phyloP scores from a whole-genome alignment of 2,797 vertebrate genomes.

The Syndactyla subalaris region DNA sequence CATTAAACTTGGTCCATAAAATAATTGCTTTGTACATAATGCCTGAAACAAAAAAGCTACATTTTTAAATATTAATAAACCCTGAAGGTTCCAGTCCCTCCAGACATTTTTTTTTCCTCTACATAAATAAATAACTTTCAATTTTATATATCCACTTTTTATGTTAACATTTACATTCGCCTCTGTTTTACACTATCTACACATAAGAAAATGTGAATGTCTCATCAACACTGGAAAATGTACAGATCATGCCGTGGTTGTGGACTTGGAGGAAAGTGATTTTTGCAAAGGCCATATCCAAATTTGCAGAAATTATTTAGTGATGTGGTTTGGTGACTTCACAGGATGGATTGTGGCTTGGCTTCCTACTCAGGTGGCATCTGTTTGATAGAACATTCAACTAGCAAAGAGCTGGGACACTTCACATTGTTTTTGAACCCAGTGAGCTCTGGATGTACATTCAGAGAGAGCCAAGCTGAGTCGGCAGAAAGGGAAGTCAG shows the following conservation, averaged over 20 bases:
- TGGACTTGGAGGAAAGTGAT: conserved; percentile 67
- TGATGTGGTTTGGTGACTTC: conserved; percentile 1
- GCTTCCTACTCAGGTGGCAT: conserved; percentile 42
- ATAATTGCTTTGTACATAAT: conserved; percentile 79
- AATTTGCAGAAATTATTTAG: conserved; percentile 13
- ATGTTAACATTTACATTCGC: conserved; percentile 81
- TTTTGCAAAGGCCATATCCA: conserved; percentile 72
- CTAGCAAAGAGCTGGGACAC: background rate
- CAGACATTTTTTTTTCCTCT: conserved; percentile 72
- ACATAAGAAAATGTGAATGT: conserved; percentile 71
- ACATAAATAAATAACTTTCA: conserved; percentile 91
- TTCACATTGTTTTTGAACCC: background rate
- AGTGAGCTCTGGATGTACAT: conserved; percentile 29
- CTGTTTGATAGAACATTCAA: background rate
- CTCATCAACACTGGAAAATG: conserved; percentile 14
- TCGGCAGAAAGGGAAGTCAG: conserved; percentile 52
- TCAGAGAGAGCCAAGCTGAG: conserved; percentile 24
- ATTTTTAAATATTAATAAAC: conserved; percentile 81
- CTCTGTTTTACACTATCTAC: conserved; percentile 87
- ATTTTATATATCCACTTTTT: conserved; percentile 79
- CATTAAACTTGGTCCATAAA: conserved; percentile 85
- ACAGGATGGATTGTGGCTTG: conserved; percentile 21
- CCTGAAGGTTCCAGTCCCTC: conserved; percentile 83
- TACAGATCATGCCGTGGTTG: conserved; percentile 2
- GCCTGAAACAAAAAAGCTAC: conserved; percentile 81